Percentiles rank a stretch among this genome's conserved stretches.
phyloP scores from a whole-genome alignment of 2,797 vertebrate species.

The Gymnoscopelus microlampas region DNA sequence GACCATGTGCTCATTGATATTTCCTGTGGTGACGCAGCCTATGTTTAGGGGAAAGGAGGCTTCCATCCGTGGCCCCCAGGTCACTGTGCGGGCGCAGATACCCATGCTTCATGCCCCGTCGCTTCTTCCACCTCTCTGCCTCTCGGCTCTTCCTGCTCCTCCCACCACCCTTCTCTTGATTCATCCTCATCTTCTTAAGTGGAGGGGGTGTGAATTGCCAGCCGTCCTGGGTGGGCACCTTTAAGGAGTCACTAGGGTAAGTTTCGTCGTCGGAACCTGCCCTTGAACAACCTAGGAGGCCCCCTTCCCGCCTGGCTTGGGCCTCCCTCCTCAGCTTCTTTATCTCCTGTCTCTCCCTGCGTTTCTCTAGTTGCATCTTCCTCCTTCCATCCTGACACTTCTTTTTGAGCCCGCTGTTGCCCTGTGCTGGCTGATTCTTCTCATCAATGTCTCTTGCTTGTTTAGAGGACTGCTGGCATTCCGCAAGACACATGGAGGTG shows the following conservation, averaged over 20 bases:
- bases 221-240: background rate
- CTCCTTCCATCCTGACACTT: slow-evolving; percentile 46
- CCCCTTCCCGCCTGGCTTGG: slow-evolving; percentile 61
- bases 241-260: slow-evolving; percentile 26
- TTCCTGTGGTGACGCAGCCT: slow-evolving; percentile 61
- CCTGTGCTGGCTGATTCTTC: slow-evolving; percentile 34
- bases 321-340: slow-evolving; percentile 71
- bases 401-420: slow-evolving; percentile 34
- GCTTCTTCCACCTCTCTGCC: slow-evolving; percentile 62
- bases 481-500: slow-evolving; percentile 22
- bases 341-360: slow-evolving; percentile 65
- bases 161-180: slow-evolving; percentile 24
- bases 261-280: slow-evolving; percentile 36
- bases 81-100: slow-evolving; percentile 48
- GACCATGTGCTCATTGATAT: slow-evolving; percentile 24
- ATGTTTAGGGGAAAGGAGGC: slow-evolving; percentile 62
- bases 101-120: slow-evolving; percentile 56
- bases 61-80: slow-evolving; percentile 39
- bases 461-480: slow-evolving; percentile 43
- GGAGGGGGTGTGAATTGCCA: background rate
- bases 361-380: slow-evolving; percentile 68
- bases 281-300: slow-evolving; percentile 14
- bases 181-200: slow-evolving; percentile 34
- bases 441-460: slow-evolving; percentile 30
- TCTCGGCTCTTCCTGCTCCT: slow-evolving; percentile 59